Evolutionary conservation across 2,113 vertebrate species (phyloP).

Genomic region (Eretmochelys imbricata): DNA sequence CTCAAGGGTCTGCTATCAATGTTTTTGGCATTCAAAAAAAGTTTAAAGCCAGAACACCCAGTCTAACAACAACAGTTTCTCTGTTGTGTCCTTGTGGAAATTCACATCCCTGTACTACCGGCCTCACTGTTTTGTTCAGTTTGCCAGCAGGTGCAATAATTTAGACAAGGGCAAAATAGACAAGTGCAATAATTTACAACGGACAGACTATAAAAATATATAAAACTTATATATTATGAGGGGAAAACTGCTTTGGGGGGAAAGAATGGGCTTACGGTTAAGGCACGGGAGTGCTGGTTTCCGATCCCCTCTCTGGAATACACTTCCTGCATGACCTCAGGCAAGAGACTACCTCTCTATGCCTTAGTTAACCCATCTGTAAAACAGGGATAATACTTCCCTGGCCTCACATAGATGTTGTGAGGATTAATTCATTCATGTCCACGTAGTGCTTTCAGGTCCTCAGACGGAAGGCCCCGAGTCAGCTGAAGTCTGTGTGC

Average conservation of each 20-base stretch:
- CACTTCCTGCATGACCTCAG: neutral
- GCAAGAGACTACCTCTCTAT: neutral
- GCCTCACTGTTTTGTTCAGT: neutral
- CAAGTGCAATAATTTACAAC: conserved; percentile 15
- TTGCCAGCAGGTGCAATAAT: conserved; percentile 12
- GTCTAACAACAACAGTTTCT: conserved; percentile 27
- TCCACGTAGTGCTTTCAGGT: neutral
- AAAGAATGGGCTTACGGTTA: neutral
- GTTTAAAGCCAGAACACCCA: conserved; percentile 43
- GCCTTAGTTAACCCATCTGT: neutral
- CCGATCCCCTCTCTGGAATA: neutral
- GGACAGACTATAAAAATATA: neutral
- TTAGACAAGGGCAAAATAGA: conserved; percentile 6
- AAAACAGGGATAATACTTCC: neutral
- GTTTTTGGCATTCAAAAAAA: conserved; percentile 53
- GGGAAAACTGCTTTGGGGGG: neutral
- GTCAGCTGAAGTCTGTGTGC: neutral
- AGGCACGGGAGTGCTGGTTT: neutral
- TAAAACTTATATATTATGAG: neutral
- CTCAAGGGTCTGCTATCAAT: conserved; percentile 4
- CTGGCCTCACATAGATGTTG: neutral
- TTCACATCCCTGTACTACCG: conserved; percentile 9
- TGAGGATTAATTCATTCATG: neutral
- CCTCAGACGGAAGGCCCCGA: neutral
- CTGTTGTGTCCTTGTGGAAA: conserved; percentile 13